These are phyloP conservation scores for Heteromormyrus szaboi DNA, from an alignment of 2,797 vertebrate genomes.

Conservation along the genomic window DNA sequence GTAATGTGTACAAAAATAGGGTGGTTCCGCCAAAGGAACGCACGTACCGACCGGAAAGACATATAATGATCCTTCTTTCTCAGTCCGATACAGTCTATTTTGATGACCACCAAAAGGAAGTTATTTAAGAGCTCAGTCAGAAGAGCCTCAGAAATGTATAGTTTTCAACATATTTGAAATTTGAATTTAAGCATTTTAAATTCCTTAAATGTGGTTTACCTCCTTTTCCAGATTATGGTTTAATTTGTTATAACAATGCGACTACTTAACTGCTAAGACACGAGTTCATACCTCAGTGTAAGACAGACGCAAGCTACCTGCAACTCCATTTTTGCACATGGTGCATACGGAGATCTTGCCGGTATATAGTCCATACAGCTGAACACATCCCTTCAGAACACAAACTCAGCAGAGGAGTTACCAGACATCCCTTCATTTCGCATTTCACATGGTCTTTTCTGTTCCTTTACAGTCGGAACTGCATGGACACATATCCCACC, in stretches of 20 bases:
- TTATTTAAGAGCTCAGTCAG: not conserved
- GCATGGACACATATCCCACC: slow-evolving; percentile 81
- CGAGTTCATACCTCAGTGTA: not conserved
- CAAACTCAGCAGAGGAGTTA: not conserved
- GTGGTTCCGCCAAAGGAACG: not conserved
- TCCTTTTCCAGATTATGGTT: not conserved
- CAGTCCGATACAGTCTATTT: not conserved
- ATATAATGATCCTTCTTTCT: not conserved
- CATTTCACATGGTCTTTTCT: not conserved
- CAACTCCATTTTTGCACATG: not conserved
- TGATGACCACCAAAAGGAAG: not conserved
- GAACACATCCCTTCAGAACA: not conserved
- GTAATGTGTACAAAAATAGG: not conserved
- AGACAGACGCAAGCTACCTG: not conserved
- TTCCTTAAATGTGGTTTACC: not conserved
- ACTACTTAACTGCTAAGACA: not conserved
- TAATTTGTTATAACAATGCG: not conserved
- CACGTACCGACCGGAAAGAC: not conserved
- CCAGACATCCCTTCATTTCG: not conserved
- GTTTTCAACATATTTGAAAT: not conserved
- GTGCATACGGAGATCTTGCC: not conserved
- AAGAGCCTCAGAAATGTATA: not conserved
- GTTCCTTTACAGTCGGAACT: slow-evolving; percentile 74
- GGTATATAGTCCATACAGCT: not conserved
- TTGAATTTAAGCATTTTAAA: not conserved